Evolutionary conservation across 2,113 vertebrate genomes (phyloP).

Genomic region (Ameiurus melas): DNA sequence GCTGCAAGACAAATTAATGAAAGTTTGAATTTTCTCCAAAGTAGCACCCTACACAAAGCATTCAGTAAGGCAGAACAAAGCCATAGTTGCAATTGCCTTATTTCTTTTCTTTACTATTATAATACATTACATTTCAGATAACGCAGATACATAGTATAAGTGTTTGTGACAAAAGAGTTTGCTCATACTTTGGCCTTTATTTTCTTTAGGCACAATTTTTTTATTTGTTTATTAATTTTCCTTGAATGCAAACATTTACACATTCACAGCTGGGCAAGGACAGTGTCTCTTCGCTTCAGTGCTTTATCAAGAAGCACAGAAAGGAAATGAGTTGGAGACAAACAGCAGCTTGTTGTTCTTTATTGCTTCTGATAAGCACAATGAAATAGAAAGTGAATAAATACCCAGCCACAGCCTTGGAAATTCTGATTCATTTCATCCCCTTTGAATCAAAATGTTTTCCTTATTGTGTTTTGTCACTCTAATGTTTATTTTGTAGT

Average conservation of each 20-base stretch:
- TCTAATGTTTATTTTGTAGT: conserved; percentile 16
- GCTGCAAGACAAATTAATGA: neutral
- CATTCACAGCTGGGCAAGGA: conserved; percentile 27
- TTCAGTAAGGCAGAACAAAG: neutral
- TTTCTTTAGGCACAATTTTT: neutral
- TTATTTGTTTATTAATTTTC: conserved; percentile 18
- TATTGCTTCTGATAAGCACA: conserved; percentile 40
- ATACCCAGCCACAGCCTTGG: neutral
- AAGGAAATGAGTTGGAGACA: conserved; percentile 18
- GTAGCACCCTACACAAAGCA: neutral
- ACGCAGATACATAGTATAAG: neutral
- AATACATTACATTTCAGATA: neutral
- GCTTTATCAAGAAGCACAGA: conserved; percentile 21
- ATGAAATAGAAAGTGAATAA: conserved; percentile 9
- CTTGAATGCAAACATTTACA: conserved; percentile 16
- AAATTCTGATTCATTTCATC: neutral
- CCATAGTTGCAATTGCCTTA: no score
- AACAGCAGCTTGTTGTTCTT: conserved; percentile 26
- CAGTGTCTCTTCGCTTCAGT: conserved; percentile 29
- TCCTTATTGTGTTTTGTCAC: neutral
- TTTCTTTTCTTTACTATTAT: neutral
- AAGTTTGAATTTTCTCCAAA: neutral
- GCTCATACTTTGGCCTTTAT: neutral
- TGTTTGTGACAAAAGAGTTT: neutral
- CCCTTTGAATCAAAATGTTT: conserved; percentile 26